Evolutionary conservation across 2,888 invertebrate species (phyloP), one percentile per base, ranked within the genome.

Genomic region (Diarsia brunnea): DNA sequence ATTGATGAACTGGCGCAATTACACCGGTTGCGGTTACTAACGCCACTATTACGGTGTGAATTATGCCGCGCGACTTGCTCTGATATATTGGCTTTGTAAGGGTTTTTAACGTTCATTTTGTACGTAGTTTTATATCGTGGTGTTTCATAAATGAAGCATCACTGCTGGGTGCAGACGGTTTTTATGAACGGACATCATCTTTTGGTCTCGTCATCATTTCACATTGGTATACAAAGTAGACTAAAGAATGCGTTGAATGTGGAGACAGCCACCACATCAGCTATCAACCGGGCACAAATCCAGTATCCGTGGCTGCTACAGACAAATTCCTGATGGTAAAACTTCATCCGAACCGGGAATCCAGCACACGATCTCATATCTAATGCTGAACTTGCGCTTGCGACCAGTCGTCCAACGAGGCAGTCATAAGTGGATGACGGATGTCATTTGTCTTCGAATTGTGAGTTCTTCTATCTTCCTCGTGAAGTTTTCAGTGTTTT

Each of bases 1-100:
- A 93, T 92, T 93, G 92, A 94, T 92, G 89, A 87, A 93, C 90
- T 89, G 83, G 88, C 80, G 87, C 91, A 91, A 90, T 90, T 89
- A 91, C 88, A 87, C 61, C 84, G 81, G 70, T 78, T 63, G 84
- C 71, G 84, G 87, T 89, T 89, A 79, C 77, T 67, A 65, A 77
- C 83, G 79, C 82, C 84, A 86, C 84, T 84, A 79, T 75, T 67
- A 89, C 85, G 87, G 87, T 88, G 84, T 88, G 75, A 86, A 87
- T 86, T 82, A 87, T 80, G 82, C 78, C 82, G 84, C 84, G 85
- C 83, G 89, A 88, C 69, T 76, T 67, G 55, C 58, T 14, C 45
- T 78, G 75, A 70, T 88, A 82, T 84, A 83, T 81, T 74, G 58
- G 47, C 73, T 73, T 7, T 31, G 60, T 67, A 27, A 72, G 69